phyloP scores from a whole-genome alignment of 1,140 invertebrate species.

The Campodea augens region DNA sequence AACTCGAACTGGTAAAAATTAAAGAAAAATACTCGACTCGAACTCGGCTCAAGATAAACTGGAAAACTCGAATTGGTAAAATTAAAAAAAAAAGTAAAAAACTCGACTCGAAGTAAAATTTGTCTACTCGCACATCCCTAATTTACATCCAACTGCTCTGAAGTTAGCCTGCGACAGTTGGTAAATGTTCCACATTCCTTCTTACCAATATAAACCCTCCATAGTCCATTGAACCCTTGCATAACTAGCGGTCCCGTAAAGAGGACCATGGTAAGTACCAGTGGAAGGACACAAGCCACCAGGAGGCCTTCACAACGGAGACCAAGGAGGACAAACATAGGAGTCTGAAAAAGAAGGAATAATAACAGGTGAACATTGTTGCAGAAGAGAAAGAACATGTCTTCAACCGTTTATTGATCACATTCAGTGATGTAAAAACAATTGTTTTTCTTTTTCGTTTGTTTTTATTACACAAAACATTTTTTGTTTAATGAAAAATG shows the following conservation, averaged over 20 bases:
- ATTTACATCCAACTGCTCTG: neutral
- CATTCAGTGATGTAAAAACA: neutral
- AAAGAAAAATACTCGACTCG: too few relatives aligned
- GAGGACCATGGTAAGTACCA: slow-evolving; percentile 60
- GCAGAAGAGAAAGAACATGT: neutral
- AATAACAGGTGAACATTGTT: slow-evolving; percentile 6
- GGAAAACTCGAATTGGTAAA: too few relatives aligned
- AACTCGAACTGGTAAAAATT: too few relatives aligned
- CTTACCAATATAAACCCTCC: slow-evolving; percentile 45
- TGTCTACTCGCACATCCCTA: too few relatives aligned
- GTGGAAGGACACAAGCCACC: slow-evolving; percentile 48
- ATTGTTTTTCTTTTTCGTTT: neutral
- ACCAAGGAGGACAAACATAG: slow-evolving; percentile 53
- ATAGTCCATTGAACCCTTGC: slow-evolving; percentile 43
- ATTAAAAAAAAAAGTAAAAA: too few relatives aligned
- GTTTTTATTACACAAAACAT: neutral
- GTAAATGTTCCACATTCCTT: slow-evolving; percentile 5
- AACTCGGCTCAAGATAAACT: too few relatives aligned
- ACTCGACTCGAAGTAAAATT: too few relatives aligned
- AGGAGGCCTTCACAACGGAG: slow-evolving; percentile 49
- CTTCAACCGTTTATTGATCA: neutral
- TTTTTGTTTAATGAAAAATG: too few relatives aligned
- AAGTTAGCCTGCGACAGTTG: neutral
- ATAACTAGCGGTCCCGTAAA: slow-evolving; percentile 65
- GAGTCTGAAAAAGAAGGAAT: slow-evolving; percentile 27